Base-by-base conservation (phyloP, 2,797 vertebrate genomes). In the Podarcis siculus region DNA sequence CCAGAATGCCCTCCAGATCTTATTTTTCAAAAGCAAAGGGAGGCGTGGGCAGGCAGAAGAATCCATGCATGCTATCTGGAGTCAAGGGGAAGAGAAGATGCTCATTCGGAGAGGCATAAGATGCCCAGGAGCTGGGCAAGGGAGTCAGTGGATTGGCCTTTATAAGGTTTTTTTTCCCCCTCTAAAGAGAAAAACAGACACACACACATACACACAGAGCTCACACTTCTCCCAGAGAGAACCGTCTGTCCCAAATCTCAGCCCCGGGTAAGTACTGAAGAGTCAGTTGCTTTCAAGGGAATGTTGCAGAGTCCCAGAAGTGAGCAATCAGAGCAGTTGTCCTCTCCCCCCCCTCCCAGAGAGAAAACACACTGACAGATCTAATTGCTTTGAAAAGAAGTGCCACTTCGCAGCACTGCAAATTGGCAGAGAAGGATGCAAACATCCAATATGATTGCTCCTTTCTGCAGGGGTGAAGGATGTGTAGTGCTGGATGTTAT, bases 1-100 rank as follows among this genome's bases (percentile, higher is more conserved):
- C 77, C 87, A 81, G 89, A 78, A 75, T 78, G 87, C 87, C 77
- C 75, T 25, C 42, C 86, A 66, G 8, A 17, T 78, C 61, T 83
- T 42, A 12, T 67, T 83, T 58, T 76, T 0, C 0, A 23, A 19
- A 90, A 82, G 84, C 25, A 64, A 1, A 55, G 49, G 49, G 49
- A 55, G 13, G 1, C 1, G 30, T 17, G 27, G 58, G 8, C 15
- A 37, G 7, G 1, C 8, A 45, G 42, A 8, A 9, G 27, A 67
- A 86, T 8, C 30, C 30, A 32, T 13, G 3, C 23, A 49, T 6
- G 21, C 21, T 45, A 5, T 32, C 12, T 30, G 86, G 71, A 84
- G 85, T 30, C 35, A 6, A 42, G 83, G 23, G 72, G 42, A 78
- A 45, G 27, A 30, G 5, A 21, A 17, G 80, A 87, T 21, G 64